Evolutionary conservation across 2,888 invertebrate species (phyloP), one percentile per base, ranked within the genome.

Genomic region (Danaus chrysippus): DNA sequence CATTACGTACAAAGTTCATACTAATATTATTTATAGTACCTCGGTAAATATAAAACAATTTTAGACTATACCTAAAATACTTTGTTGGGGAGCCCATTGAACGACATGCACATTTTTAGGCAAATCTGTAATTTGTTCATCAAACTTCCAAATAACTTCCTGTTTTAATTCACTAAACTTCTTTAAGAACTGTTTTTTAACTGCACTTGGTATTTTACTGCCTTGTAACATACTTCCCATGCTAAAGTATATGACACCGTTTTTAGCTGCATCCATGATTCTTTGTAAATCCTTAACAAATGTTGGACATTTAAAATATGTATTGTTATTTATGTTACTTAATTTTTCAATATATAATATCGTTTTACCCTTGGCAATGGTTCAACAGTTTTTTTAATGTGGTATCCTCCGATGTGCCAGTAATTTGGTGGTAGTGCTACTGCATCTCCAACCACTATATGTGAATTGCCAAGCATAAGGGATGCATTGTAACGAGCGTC

Each of bases 171-270:
- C 70, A 3, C 76, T 72, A 61, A 89, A 86, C 9, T 79, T 72
- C 23, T 76, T 72, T 0, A 86, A 15, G 5, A 90, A 65, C 0
- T 65, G 71, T 10, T 71, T 61, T 23, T 75, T 76, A 3, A 76
- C 62, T 34, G 74, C 62, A 10, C 73, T 70, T 1, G 86, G 79
- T 65, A 87, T 69, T 1, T 75, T 68, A 13, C 75, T 75, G 34
- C 82, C 81, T 53, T 77, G 72, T 59, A 84, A 69, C 43, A 76
- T 79, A 0, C 84, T 81, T 1, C 89, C 89, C 78, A 89, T 75
- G 63, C 87, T 87, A 69, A 91, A 88, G 70, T 80, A 84, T 52
- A 90, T 81, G 0, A 84, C 81, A 1, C 90, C 88, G 44, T 87
- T 54, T 19, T 75, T 76, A 0, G 86, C 72, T 10, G 73, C 73